These are phyloP conservation scores for Polypterus senegalus DNA, from an alignment of 2,113 vertebrate genomes.

Conservation along the genomic window DNA sequence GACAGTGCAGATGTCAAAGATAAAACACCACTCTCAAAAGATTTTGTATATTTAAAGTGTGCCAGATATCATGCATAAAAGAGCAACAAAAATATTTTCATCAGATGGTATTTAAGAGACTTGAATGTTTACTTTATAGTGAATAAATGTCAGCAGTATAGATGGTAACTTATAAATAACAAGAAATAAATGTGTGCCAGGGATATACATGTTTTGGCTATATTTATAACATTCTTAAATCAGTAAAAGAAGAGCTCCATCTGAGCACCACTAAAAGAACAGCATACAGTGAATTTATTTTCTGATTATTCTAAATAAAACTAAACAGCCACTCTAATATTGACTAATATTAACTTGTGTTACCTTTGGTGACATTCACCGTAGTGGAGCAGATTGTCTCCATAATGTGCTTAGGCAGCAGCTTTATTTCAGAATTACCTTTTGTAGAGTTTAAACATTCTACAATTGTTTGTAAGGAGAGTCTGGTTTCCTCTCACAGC, in stretches of 20 bases:
- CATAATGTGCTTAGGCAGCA: too few relatives aligned
- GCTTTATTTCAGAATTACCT: too few relatives aligned
- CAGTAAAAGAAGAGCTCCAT: not conserved
- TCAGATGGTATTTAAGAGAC: not conserved
- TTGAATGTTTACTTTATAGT: constrained; percentile 1
- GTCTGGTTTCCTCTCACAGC: too few relatives aligned
- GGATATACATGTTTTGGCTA: constrained; percentile 1
- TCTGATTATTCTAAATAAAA: too few relatives aligned
- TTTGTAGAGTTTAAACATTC: too few relatives aligned
- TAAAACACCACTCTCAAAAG: not conserved
- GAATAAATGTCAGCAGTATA: constrained; percentile 3
- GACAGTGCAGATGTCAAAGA: not conserved
- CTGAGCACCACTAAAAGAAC: too few relatives aligned
- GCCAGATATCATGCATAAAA: not conserved
- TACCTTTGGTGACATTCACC: too few relatives aligned
- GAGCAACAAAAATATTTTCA: not conserved
- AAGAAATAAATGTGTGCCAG: constrained; percentile 1
- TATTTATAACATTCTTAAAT: not conserved
- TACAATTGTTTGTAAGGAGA: too few relatives aligned
- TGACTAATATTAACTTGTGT: too few relatives aligned
- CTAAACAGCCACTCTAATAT: too few relatives aligned
- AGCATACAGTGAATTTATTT: too few relatives aligned
- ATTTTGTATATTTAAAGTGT: constrained; percentile 5
- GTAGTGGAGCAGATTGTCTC: too few relatives aligned
- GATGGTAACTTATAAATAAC: not conserved